Conservation (phyloP, 2,797 vertebrate species). For the Meda fulgida region DNA sequence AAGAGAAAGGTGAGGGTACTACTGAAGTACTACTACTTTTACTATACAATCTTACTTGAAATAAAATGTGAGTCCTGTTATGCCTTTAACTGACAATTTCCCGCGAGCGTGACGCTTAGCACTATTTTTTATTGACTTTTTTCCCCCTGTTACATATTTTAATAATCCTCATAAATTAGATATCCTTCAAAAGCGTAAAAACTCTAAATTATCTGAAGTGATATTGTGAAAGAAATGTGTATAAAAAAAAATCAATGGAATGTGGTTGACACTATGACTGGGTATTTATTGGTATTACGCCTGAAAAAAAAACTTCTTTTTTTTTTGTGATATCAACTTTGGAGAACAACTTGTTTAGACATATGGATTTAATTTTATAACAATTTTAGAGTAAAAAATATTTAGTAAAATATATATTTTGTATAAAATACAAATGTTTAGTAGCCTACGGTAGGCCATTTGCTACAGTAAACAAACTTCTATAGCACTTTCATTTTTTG, state of each 20-base stretch:
- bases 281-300: not conserved
- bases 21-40: not conserved
- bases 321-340: not conserved
- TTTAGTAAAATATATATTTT: not conserved
- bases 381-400: not conserved
- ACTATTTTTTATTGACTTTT: not conserved
- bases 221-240: not conserved
- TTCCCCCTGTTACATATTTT: not conserved
- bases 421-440: not conserved
- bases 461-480: not conserved
- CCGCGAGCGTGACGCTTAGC: not conserved
- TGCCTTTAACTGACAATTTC: too few species aligned
- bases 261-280: not conserved
- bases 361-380: not conserved
- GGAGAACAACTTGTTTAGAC: not conserved
- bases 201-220: not conserved
- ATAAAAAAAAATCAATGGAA: not conserved
- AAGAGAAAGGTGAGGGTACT: not conserved
- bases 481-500: not conserved
- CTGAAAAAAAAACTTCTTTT: not conserved
- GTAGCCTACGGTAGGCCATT: not conserved
- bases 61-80: not conserved
- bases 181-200: not conserved
- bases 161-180: not conserved
- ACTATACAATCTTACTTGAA: not conserved